Evolutionary conservation across 2,888 invertebrate species (phyloP), one percentile per base, ranked within the genome.

Genomic region (Philereme vetulata): DNA sequence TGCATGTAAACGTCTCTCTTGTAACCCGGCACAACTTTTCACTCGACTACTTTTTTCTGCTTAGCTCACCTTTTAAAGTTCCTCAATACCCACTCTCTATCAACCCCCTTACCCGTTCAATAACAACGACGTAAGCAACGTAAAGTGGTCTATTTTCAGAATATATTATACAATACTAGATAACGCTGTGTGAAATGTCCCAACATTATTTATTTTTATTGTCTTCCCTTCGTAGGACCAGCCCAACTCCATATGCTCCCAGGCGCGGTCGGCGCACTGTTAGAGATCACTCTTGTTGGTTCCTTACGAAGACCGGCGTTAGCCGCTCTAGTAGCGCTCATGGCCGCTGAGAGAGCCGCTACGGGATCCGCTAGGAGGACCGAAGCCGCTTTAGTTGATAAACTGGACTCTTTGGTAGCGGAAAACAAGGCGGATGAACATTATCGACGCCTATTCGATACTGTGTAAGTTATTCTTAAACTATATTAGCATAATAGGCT

Each of bases 351-450:
- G 78, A 95, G 96, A 62, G 91, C 93, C 5, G 95, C 95, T 1
- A 94, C 96, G 0, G 98, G 98, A 0, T 96, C 97, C 68, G 98
- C 98, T 71, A 95, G 97, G 60, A 94, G 97, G 76, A 98, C 98
- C 1, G 98, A 98, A 81, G 97, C 97, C 21, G 98, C 98, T 71
- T 89, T 99, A 4, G 98, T 98, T 52, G 98, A 98, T 80, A 98
- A 98, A 80, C 89, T 98, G 71, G 98, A 98, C 88, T 96, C 97
- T 66, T 90, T 98, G 34, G 97, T 98, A 48, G 97, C 97, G 60
- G 97, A 98, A 77, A 97, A 98, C 82, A 97, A 98, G 80, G 98
- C 98, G 0, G 98, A 98, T 74, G 97, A 97, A 78, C 97, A 98
- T 78, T 98, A 98, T 80, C 93, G 97, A 62, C 94, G 97, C 65